phyloP scores from a whole-genome alignment of 2,888 invertebrate genomes.

The Megastigmus dorsalis region DNA sequence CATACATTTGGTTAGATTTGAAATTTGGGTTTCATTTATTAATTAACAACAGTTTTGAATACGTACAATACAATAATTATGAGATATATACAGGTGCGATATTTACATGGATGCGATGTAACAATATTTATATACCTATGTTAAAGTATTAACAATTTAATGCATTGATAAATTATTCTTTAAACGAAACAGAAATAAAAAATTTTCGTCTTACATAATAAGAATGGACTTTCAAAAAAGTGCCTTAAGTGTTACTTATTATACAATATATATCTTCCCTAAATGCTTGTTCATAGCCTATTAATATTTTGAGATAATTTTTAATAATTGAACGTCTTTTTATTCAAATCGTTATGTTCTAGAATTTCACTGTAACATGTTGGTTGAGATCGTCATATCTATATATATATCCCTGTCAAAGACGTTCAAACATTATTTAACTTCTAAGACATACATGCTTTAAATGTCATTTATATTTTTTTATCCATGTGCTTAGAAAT shows the following conservation, averaged over 20 bases:
- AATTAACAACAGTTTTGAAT: constrained; percentile 69
- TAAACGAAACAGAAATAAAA: constrained; percentile 64
- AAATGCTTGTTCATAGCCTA: constrained; percentile 3
- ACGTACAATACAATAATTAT: constrained; percentile 64
- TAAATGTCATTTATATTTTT: background rate
- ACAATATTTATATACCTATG: constrained; percentile 59
- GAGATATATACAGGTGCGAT: constrained; percentile 68
- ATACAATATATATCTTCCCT: constrained; percentile 32
- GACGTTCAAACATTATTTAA: constrained; percentile 28
- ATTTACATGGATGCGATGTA: constrained; percentile 68
- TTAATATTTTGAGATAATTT: background rate
- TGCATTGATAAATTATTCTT: constrained; percentile 64
- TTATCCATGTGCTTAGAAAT: constrained; percentile 21
- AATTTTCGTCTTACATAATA: constrained; percentile 22
- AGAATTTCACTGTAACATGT: too few species aligned
- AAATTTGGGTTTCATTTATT: constrained; percentile 68
- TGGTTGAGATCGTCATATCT: too few species aligned
- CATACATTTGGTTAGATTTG: constrained; percentile 8
- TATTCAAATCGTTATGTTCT: too few species aligned
- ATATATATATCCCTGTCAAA: background rate
- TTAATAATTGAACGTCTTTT: constrained; percentile 32
- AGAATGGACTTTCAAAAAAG: constrained; percentile 20
- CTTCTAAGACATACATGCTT: background rate
- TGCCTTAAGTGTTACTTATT: constrained; percentile 25
- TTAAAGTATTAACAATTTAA: constrained; percentile 50